Evolutionary conservation across 2,113 vertebrate species (phyloP).

Genomic region (Probosciger aterrimus): DNA sequence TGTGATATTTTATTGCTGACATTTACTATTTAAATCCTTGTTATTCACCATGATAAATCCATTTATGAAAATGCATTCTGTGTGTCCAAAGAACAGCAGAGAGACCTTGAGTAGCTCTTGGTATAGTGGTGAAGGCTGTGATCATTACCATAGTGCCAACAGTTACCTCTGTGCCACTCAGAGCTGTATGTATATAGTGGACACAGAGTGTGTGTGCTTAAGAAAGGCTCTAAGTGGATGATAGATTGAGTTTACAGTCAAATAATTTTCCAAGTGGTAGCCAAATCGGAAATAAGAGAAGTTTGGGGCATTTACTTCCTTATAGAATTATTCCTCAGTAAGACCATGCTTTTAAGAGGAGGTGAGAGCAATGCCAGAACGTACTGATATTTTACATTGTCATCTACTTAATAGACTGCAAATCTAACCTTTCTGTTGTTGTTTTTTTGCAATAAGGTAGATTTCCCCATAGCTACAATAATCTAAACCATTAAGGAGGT

Average conservation of each 20-base stretch:
- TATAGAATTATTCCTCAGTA: neutral
- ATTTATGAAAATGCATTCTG: neutral
- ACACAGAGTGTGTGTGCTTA: neutral
- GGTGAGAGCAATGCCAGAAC: neutral
- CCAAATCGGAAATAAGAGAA: neutral
- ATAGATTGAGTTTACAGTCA: neutral
- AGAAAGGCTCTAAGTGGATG: neutral
- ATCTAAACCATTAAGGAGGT: neutral
- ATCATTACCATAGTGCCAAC: neutral
- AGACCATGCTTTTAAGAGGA: neutral
- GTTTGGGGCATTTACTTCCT: neutral
- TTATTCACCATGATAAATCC: neutral
- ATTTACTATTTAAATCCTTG: neutral
- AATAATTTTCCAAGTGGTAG: neutral
- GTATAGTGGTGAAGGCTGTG: neutral
- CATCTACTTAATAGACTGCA: neutral
- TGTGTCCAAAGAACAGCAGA: neutral
- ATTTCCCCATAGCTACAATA: neutral
- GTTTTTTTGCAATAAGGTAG: neutral
- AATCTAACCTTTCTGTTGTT: neutral
- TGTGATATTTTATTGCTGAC: neutral
- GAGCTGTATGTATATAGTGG: neutral
- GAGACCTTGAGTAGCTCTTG: neutral
- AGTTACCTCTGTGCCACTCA: neutral
- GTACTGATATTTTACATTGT: neutral